Percentiles rank a stretch among this genome's conserved stretches.
Conservation (phyloP, 2,888 invertebrate genomes). For the Himalopsyche tibetana region DNA sequence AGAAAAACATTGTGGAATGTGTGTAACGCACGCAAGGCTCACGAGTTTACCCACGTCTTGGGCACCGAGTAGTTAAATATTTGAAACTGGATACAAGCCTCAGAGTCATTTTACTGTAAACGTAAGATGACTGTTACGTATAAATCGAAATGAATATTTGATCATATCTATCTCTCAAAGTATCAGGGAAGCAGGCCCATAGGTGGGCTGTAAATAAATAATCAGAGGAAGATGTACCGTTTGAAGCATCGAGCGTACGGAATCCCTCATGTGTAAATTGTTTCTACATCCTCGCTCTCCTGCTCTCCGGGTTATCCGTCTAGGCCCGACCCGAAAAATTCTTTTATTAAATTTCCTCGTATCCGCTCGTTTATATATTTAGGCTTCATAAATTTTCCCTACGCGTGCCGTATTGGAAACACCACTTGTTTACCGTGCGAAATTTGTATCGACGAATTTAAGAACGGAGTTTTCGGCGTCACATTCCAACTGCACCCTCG, state of each 20-base stretch:
- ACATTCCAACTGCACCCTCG: constrained; percentile 48
- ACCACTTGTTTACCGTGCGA: constrained; percentile 59
- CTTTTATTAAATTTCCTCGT: constrained; percentile 60
- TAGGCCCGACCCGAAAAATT: constrained; percentile 54
- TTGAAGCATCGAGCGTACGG: neutral
- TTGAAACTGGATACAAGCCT: constrained; percentile 22
- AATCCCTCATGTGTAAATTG: constrained; percentile 57
- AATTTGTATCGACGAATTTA: constrained; percentile 58
- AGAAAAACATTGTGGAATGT: neutral
- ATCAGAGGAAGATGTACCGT: constrained; percentile 54
- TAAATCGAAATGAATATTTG: constrained; percentile 65
- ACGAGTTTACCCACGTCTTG: neutral
- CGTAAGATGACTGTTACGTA: constrained; percentile 64
- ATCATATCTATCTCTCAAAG: constrained; percentile 63
- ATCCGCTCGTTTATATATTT: constrained; percentile 55
- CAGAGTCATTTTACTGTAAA: constrained; percentile 62
- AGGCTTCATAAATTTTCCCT: constrained; percentile 57
- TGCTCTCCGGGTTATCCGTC: constrained; percentile 41
- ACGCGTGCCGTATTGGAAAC: constrained; percentile 61
- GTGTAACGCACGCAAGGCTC: neutral
- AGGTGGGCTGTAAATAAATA: constrained; percentile 62
- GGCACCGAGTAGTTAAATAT: neutral
- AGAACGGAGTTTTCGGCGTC: constrained; percentile 36
- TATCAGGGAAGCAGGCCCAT: constrained; percentile 53
- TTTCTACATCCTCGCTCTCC: constrained; percentile 46